A percentile compares a stretch with the other conserved stretches of the same genome.
Evolutionary conservation across 2,888 invertebrate genomes (phyloP).

Genomic region (Cyrtodaria siliqua): DNA sequence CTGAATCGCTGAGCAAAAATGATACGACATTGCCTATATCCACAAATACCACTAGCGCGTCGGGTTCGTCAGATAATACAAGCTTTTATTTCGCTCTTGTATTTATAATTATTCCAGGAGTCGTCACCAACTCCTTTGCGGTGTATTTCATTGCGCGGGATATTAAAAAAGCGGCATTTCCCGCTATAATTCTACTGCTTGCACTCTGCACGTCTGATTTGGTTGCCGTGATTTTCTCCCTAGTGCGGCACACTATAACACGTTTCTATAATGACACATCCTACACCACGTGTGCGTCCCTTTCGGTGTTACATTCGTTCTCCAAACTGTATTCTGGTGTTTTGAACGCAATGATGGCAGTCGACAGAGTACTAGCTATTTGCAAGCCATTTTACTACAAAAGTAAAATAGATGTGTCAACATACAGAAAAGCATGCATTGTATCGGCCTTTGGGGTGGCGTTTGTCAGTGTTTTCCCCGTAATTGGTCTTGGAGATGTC

Average conservation of each 20-base stretch:
- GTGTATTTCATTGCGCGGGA: slow-evolving; percentile 47
- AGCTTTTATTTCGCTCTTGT: slow-evolving; percentile 36
- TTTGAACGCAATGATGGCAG: slow-evolving; percentile 50
- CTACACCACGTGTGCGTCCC: slow-evolving; percentile 35
- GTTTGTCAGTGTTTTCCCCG: slow-evolving; percentile 38
- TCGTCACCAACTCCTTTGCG: slow-evolving; percentile 37
- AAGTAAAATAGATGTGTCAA: slow-evolving; percentile 26
- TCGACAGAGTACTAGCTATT: slow-evolving; percentile 49
- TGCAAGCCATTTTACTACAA: slow-evolving; percentile 52
- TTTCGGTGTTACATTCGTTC: slow-evolving; percentile 39
- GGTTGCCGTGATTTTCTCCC: slow-evolving; percentile 31
- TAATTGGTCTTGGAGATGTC: slow-evolving; percentile 50
- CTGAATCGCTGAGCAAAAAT: too few relatives aligned
- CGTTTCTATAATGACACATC: slow-evolving; percentile 16
- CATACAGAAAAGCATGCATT: slow-evolving; percentile 41
- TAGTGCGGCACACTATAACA: slow-evolving; percentile 24
- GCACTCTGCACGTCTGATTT: slow-evolving; percentile 40
- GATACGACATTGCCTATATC: too few relatives aligned
- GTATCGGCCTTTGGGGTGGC: slow-evolving; percentile 26
- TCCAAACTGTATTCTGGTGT: slow-evolving; percentile 42
- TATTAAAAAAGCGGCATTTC: slow-evolving; percentile 53
- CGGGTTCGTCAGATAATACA: neutral
- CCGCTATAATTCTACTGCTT: slow-evolving; percentile 46
- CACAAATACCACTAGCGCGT: neutral
- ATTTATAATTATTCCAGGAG: slow-evolving; percentile 45